phyloP scores from a whole-genome alignment of 1,140 invertebrate species.

The Oryctes rhinoceros region DNA sequence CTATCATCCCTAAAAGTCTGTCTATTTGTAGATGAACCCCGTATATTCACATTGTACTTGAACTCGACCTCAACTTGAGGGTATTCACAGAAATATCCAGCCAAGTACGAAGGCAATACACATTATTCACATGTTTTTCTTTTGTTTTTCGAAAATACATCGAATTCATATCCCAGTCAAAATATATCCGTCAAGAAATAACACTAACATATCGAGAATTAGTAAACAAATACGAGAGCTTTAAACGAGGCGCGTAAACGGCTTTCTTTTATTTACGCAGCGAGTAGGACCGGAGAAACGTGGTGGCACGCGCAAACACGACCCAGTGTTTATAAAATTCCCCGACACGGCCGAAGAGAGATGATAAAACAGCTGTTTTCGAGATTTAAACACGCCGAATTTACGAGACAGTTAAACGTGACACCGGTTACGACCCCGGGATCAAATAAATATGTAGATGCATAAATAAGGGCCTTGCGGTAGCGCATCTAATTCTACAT shows the following conservation, averaged over 20 bases:
- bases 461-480: neutral
- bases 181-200: neutral
- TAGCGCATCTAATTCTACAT: no score
- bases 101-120: no score
- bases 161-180: neutral
- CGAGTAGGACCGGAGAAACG: neutral
- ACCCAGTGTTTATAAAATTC: conserved; percentile 9
- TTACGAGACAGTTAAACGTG: conserved; percentile 21
- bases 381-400: conserved; percentile 4
- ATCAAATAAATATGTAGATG: conserved; percentile 19
- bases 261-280: neutral
- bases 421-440: conserved; percentile 19
- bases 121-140: no score
- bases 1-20: no score
- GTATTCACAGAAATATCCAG: no score
- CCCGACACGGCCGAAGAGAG: neutral
- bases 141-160: no score
- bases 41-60: no score
- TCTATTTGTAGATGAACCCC: no score
- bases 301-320: neutral
- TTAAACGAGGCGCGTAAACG: neutral
- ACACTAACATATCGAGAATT: neutral
- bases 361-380: conserved; percentile 18
- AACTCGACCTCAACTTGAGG: no score
- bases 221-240: neutral